Conservation (phyloP, 1,140 invertebrate genomes). For the Meloidogyne hapla region DNA sequence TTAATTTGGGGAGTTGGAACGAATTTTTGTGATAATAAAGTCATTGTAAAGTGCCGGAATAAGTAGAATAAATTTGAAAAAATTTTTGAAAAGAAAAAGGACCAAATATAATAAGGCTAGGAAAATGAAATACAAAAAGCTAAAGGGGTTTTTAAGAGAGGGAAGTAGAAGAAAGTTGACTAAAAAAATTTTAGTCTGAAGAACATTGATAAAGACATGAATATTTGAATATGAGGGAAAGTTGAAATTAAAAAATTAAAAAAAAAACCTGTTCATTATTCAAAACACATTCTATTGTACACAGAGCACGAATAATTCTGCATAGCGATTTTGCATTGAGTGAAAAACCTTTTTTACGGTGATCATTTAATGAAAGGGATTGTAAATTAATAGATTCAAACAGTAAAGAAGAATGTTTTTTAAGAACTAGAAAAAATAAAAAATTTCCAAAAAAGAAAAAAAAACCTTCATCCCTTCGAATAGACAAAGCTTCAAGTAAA, state of each 20-base stretch:
- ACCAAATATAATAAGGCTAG: too few species aligned
- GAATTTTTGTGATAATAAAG: too few species aligned
- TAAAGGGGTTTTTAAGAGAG: too few species aligned
- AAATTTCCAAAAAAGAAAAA: neutral
- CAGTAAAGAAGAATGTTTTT: neutral
- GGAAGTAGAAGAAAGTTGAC: too few species aligned
- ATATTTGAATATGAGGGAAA: too few species aligned
- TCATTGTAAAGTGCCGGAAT: too few species aligned
- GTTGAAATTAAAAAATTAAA: neutral
- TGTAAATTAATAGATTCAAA: neutral
- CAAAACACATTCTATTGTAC: conserved; percentile 18
- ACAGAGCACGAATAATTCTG: conserved; percentile 34
- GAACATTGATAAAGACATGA: too few species aligned
- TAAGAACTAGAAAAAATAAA: conserved; percentile 7
- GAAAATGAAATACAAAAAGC: too few species aligned
- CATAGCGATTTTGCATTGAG: conserved; percentile 31
- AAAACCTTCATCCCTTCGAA: neutral
- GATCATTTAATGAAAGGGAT: neutral
- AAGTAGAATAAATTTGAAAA: too few species aligned
- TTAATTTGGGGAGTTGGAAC: too few species aligned
- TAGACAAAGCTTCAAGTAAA: conserved; percentile 13
- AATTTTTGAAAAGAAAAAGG: too few species aligned
- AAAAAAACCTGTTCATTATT: conserved; percentile 25
- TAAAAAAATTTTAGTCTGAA: too few species aligned
- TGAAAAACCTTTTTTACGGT: conserved; percentile 36